Base-by-base conservation (phyloP, 2,113 vertebrate genomes). In the Oenanthe melanoleuca region DNA sequence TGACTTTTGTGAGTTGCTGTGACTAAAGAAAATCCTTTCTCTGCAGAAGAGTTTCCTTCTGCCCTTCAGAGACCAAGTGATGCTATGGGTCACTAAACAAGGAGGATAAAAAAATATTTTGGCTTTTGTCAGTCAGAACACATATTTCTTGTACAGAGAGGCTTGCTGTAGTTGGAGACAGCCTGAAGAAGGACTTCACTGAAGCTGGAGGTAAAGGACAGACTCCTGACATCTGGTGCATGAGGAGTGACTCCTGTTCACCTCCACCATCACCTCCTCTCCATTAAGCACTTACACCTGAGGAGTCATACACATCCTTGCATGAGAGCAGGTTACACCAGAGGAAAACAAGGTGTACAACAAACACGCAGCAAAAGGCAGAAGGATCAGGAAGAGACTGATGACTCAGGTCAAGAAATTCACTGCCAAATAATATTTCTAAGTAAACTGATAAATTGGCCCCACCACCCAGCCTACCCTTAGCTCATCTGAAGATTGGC, bases 231-330 rank as follows among this genome's bases (percentile, higher is more conserved):
- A 71, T 8, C 29, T 44, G 37, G 24, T 56, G 55, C 63, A 71
- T 14, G 34, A 82, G 37, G 26, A 89, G 5, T 4, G 38, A 55
- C 25, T 66, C 8, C 14, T 85, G 55, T 84, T 47, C 78, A 34
- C 56, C 37, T 31, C 13, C 1, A 2, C 40, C 23, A n/a, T 34
- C 29, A 38, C 23, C 23, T 42, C 8, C 21, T 38, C 26, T 67
- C 7, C 1, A 0, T 8, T 2, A 1, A 55, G 17, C 53, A 65
- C 61, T 57, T 26, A 24, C 15, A 24, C 3, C 2, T 31, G 31
- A 92, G 45, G 9, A 40, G 37, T 23, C 2, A 1, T 4, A 29
- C 31, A 21, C 42, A 11, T 53, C 73, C 25, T 49, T 57, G 25
- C 23, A 60, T 1, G 23, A 63, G 14, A 81, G 52, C 9, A 50